A percentile compares a stretch with the other conserved stretches of the same genome.
Evolutionary conservation across 2,113 vertebrate genomes (phyloP).

Genomic region (Platichthys flesus): DNA sequence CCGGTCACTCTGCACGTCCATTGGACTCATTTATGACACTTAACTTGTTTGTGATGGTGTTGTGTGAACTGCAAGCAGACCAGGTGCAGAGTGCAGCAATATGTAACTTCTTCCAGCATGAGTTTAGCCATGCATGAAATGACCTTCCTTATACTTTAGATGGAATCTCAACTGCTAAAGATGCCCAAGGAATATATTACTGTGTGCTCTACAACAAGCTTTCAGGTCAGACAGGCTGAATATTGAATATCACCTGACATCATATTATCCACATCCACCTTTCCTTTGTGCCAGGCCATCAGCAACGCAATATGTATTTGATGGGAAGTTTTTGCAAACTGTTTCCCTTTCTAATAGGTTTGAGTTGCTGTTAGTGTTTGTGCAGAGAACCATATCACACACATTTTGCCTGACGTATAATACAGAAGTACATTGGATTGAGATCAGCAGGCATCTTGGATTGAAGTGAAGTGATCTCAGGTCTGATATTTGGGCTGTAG

Average conservation of each 20-base stretch:
- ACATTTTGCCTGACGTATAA: not conserved
- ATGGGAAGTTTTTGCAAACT: not conserved
- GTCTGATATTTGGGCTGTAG: too few relatives aligned
- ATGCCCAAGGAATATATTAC: not conserved
- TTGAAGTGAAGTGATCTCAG: too few relatives aligned
- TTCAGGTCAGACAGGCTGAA: not conserved
- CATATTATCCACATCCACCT: not conserved
- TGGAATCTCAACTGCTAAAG: not conserved
- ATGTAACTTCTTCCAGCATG: not conserved
- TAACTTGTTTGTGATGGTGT: not conserved
- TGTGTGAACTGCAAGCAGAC: not conserved
- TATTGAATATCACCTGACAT: not conserved
- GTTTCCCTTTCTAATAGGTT: not conserved
- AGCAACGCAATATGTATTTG: too few relatives aligned
- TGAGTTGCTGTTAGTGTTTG: not conserved
- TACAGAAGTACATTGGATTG: too few relatives aligned
- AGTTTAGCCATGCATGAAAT: not conserved
- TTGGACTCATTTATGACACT: not conserved
- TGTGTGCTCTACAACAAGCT: not conserved
- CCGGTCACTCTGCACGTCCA: not conserved
- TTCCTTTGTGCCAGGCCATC: not conserved
- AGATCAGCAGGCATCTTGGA: too few relatives aligned
- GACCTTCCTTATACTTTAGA: not conserved
- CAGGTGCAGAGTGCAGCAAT: not conserved
- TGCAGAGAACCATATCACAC: not conserved